A percentile compares a stretch with the other conserved stretches of the same genome.
Conservation (phyloP, 2,797 vertebrate species). For the Pantherophis vulpinus region DNA sequence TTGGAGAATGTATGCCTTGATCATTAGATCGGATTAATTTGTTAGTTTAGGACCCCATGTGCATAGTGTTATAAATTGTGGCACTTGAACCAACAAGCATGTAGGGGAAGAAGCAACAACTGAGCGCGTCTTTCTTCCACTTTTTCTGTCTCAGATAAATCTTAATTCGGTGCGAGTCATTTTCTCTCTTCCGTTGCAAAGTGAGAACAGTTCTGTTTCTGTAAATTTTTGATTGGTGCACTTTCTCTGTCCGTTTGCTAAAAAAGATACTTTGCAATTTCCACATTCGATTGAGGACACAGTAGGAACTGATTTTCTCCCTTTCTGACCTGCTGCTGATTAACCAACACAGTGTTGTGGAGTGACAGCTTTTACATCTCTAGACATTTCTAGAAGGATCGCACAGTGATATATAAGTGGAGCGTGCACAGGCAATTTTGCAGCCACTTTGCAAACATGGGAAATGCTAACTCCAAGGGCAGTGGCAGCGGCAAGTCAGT, state of each 20-base stretch:
- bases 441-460: conserved; percentile 63
- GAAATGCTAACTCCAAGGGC: conserved; percentile 67
- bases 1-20: background rate
- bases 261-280: conserved; percentile 64
- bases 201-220: conserved; percentile 55
- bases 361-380: conserved; percentile 66
- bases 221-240: conserved; percentile 31
- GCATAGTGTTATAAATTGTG: conserved; percentile 13
- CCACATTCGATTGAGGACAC: conserved; percentile 63
- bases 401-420: conserved; percentile 64
- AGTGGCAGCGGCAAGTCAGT: conserved; percentile 41
- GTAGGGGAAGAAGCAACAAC: background rate
- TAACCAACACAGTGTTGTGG: conserved; percentile 68
- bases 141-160: conserved; percentile 32
- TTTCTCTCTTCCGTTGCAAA: conserved; percentile 42
- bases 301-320: conserved; percentile 74
- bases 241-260: conserved; percentile 40
- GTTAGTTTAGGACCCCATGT: background rate
- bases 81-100: conserved; percentile 22
- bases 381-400: conserved; percentile 76
- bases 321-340: conserved; percentile 62
- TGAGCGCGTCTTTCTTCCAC: background rate
- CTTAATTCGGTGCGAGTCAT: conserved; percentile 39
- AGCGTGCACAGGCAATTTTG: conserved; percentile 45
- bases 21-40: background rate